These are phyloP conservation scores for Pogoniulus pusillus DNA, from an alignment of 2,797 vertebrate genomes.

Conservation along the genomic window DNA sequence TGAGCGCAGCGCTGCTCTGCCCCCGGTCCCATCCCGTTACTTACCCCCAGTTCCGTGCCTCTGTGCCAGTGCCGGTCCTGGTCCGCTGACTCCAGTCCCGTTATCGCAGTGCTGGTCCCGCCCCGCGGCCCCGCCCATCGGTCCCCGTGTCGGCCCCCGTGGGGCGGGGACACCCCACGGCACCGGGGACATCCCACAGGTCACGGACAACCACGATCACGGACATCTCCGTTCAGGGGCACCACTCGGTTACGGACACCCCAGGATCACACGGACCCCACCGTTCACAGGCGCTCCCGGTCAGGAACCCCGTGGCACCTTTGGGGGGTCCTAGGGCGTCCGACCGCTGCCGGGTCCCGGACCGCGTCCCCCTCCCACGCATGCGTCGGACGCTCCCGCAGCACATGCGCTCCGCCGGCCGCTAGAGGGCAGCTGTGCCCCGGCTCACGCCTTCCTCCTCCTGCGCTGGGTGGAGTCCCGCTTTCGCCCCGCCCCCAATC, in stretches of 20 bases:
- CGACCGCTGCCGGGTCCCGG: not conserved
- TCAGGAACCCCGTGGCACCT: not conserved
- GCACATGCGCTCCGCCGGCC: not conserved
- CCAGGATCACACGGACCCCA: too few relatives aligned
- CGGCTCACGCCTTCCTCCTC: not conserved
- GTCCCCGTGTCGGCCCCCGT: not conserved
- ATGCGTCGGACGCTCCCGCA: not conserved
- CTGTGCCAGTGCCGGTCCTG: not conserved
- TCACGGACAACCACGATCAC: not conserved
- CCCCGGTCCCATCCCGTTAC: not conserved
- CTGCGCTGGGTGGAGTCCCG: fast-evolving
- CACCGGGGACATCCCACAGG: too few relatives aligned
- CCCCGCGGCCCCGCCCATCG: not conserved
- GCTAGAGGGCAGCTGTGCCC: not conserved
- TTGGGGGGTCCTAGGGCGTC: too few relatives aligned
- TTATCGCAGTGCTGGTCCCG: not conserved
- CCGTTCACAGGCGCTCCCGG: not conserved
- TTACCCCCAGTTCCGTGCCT: not conserved
- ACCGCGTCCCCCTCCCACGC: not conserved
- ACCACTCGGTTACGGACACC: too few relatives aligned
- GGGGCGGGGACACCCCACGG: not conserved
- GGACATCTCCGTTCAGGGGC: too few relatives aligned
- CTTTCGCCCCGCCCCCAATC: fast-evolving
- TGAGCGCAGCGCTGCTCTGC: not conserved
- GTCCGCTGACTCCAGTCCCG: not conserved